A percentile compares a stretch with the other conserved stretches of the same genome.
Evolutionary conservation across 2,888 invertebrate genomes (phyloP).

Genomic region (Ophion ventricosus): DNA sequence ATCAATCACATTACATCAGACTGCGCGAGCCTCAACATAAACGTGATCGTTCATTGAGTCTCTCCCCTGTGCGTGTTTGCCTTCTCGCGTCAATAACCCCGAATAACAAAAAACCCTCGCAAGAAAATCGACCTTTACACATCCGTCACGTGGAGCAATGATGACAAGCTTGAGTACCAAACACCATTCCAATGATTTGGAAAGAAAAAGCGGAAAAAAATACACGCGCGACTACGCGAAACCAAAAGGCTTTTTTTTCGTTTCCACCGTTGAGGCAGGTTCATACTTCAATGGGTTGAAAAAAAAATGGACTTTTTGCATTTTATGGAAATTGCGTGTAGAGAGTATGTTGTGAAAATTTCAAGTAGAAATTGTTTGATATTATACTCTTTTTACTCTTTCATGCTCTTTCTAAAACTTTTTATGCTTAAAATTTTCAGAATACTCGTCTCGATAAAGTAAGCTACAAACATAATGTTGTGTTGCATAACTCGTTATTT

Average conservation of each 20-base stretch:
- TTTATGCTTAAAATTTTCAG: neutral
- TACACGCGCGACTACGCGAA: conserved; percentile 8
- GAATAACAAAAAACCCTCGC: neutral
- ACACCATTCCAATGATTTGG: neutral
- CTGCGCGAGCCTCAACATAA: conserved; percentile 77
- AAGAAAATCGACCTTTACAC: neutral
- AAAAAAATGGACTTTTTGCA: neutral
- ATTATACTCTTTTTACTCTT: neutral
- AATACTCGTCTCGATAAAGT: neutral
- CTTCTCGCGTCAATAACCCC: neutral
- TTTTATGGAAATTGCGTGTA: neutral
- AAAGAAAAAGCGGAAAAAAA: conserved; percentile 7
- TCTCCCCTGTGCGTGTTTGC: neutral
- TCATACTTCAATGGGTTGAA: neutral
- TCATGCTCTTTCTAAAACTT: neutral
- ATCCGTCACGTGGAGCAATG: neutral
- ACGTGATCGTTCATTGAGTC: conserved; percentile 77
- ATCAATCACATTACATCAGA: conserved; percentile 76
- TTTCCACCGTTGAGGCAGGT: neutral
- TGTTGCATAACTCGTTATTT: neutral
- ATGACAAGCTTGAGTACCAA: neutral
- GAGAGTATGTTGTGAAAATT: neutral
- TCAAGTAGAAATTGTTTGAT: neutral
- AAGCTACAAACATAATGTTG: neutral
- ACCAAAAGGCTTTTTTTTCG: conserved; percentile 14